These are phyloP conservation scores for Pyrgus malvae DNA, from an alignment of 2,888 invertebrate species.

Conservation along the genomic window DNA sequence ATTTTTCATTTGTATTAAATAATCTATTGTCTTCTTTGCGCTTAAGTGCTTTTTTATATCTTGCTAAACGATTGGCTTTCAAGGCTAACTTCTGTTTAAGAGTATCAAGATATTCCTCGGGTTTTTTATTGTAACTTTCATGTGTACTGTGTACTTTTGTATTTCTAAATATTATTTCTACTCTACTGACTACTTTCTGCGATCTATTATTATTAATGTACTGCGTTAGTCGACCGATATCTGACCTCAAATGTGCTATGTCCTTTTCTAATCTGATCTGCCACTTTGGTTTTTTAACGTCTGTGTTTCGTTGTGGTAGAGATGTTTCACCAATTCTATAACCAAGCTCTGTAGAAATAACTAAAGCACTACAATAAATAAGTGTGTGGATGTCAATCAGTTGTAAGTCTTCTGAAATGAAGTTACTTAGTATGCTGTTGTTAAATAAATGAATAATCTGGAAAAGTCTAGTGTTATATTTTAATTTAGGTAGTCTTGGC, in stretches of 20 bases:
- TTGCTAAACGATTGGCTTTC: slow-evolving; percentile 24
- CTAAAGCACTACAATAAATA: slow-evolving; percentile 29
- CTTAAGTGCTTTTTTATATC: slow-evolving; percentile 30
- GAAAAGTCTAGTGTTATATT: neutral
- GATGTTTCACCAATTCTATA: slow-evolving; percentile 20
- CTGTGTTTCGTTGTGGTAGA: neutral
- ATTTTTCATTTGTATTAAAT: slow-evolving; percentile 29
- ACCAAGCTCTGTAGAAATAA: slow-evolving; percentile 21
- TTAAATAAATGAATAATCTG: neutral
- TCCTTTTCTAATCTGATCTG: neutral
- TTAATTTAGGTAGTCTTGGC: neutral
- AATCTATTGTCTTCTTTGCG: slow-evolving; percentile 30
- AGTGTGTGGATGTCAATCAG: slow-evolving; percentile 23
- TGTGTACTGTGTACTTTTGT: slow-evolving; percentile 23
- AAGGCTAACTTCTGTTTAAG: no score
- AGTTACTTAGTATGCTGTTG: neutral
- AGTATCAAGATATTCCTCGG: slow-evolving; percentile 34
- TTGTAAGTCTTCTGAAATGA: neutral
- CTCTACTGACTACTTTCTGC: slow-evolving; percentile 23
- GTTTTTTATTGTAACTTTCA: slow-evolving; percentile 27
- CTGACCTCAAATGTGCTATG: neutral
- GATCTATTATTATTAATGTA: slow-evolving; percentile 31
- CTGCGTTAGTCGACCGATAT: slow-evolving; percentile 25
- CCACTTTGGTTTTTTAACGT: neutral
- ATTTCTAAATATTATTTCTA: slow-evolving; percentile 25